Evolutionary conservation across 1,140 invertebrate genomes (phyloP).

Genomic region (Sinonovacula constricta): DNA sequence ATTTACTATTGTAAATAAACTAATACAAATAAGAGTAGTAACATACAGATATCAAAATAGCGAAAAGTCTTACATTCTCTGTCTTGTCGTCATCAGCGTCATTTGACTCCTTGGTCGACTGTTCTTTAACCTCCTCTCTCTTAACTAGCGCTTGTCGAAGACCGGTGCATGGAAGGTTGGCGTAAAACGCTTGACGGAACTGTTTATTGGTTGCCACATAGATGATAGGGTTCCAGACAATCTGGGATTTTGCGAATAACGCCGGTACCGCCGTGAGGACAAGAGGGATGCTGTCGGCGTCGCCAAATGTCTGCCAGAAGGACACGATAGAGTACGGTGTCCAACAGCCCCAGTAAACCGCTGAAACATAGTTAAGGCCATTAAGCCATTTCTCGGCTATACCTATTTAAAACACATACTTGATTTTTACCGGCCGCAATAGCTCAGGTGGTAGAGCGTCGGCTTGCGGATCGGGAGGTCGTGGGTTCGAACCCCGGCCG

Average conservation of each 20-base stretch:
- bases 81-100: background rate
- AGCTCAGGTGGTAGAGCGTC: too few species aligned
- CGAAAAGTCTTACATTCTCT: background rate
- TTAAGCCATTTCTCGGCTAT: too few species aligned
- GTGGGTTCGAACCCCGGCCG: too few species aligned
- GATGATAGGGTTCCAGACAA: conserved; percentile 64
- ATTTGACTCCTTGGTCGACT: background rate
- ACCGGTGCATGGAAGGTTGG: background rate
- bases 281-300: conserved; percentile 16
- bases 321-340: conserved; percentile 60
- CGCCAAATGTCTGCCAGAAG: conserved; percentile 49
- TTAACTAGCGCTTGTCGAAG: background rate
- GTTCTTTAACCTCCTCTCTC: background rate
- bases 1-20: too few species aligned
- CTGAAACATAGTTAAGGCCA: too few species aligned
- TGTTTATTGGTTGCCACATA: conserved; percentile 64
- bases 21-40: too few species aligned
- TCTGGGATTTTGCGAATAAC: conserved; percentile 55
- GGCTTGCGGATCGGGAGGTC: too few species aligned
- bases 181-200: conserved; percentile 54
- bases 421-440: too few species aligned
- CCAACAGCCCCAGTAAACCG: conserved; percentile 54
- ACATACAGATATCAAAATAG: background rate
- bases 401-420: too few species aligned
- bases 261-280: conserved; percentile 47